Evolutionary conservation across 2,797 vertebrate species (phyloP).

Genomic region (Antrozous pallidus): DNA sequence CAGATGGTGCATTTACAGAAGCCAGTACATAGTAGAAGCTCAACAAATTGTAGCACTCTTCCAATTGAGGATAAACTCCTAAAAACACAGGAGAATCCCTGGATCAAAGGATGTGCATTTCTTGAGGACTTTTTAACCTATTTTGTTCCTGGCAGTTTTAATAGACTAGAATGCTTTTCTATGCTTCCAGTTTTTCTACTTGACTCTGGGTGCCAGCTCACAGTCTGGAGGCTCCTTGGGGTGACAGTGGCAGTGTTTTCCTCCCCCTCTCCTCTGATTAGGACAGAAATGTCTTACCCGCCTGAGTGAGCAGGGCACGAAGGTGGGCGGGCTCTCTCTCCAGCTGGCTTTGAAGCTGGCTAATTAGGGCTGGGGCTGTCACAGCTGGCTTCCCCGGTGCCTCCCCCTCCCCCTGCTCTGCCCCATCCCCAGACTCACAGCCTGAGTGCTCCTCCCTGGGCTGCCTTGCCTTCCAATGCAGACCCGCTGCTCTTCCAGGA

Average conservation of each 20-base stretch:
- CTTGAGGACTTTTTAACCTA: background rate
- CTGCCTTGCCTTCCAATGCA: background rate
- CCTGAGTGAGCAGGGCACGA: constrained; percentile 63
- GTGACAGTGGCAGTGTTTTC: background rate
- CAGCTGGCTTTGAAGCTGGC: constrained; percentile 76
- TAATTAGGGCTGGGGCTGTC: constrained; percentile 79
- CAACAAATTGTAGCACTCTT: background rate
- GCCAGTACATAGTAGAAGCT: background rate
- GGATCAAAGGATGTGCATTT: background rate
- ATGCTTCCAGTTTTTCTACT: background rate
- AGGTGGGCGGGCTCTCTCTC: background rate
- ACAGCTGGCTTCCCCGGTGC: constrained; percentile 75
- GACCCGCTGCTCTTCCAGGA: background rate
- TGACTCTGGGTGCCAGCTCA: background rate
- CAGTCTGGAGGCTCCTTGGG: background rate
- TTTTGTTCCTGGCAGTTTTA: background rate
- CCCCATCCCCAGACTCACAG: background rate
- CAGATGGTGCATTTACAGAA: background rate
- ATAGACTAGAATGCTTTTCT: background rate
- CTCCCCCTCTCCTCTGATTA: constrained; percentile 50
- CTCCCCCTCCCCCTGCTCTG: background rate
- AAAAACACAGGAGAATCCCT: background rate
- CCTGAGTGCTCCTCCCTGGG: background rate
- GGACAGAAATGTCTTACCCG: constrained; percentile 67
- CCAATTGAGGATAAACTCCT: background rate